Conservation (phyloP, 2,888 invertebrate species). For the Cheilosia pagana region DNA sequence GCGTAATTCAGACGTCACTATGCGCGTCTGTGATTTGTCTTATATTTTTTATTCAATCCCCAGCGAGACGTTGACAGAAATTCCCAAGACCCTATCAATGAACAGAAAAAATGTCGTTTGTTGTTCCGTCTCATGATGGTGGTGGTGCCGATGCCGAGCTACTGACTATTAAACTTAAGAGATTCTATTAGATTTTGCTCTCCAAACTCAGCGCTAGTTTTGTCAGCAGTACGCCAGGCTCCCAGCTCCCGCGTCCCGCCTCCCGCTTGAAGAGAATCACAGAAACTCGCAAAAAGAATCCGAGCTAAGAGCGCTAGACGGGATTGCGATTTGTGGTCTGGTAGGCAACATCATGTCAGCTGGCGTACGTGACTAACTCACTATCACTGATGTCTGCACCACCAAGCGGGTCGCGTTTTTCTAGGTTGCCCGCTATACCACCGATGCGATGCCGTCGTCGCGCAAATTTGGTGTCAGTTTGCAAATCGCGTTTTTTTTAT, state of each 20-base stretch:
- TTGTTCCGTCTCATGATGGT: constrained; percentile 14
- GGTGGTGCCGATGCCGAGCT: neutral
- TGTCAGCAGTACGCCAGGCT: constrained; percentile 40
- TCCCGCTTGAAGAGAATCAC: constrained; percentile 40
- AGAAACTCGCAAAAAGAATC: constrained; percentile 13
- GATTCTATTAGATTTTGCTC: constrained; percentile 24
- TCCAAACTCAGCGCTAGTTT: constrained; percentile 35
- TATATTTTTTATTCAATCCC: constrained; percentile 6
- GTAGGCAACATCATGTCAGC: constrained; percentile 25
- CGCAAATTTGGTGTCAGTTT: constrained; percentile 72
- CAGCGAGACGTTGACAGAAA: constrained; percentile 6
- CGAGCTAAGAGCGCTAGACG: constrained; percentile 41
- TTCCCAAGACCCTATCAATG: constrained; percentile 53
- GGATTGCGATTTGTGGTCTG: constrained; percentile 12
- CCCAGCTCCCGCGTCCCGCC: neutral
- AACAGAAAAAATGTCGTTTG: constrained; percentile 9
- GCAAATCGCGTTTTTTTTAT: constrained; percentile 65
- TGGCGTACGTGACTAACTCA: constrained; percentile 82
- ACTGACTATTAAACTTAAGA: neutral
- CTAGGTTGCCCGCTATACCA: constrained; percentile 65
- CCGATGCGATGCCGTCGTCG: constrained; percentile 39
- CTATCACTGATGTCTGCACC: constrained; percentile 79
- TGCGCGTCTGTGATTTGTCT: constrained; percentile 18
- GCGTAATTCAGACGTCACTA: constrained; percentile 46
- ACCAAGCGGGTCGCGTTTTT: constrained; percentile 68